phyloP scores from a whole-genome alignment of 2,888 invertebrate species.

The Strigamia transsilvanica region DNA sequence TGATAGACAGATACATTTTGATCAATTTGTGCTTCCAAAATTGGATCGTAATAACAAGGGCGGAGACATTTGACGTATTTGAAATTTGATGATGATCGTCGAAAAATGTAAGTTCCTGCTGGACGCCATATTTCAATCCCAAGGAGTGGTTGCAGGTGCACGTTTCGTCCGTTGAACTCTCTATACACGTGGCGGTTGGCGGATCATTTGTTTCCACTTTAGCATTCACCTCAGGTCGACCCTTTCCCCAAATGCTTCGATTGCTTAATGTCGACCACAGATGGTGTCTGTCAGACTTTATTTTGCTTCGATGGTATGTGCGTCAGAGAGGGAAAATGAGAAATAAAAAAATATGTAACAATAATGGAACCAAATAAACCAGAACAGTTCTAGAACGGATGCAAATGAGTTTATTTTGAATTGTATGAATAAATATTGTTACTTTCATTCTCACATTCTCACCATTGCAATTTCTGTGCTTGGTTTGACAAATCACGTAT shows the following conservation, averaged over 20 bases:
- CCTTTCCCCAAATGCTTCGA: background rate
- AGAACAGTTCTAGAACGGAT: too few relatives aligned
- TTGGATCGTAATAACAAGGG: background rate
- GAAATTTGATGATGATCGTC: background rate
- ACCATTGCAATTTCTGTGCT: too few relatives aligned
- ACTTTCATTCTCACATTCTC: too few relatives aligned
- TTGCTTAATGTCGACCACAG: background rate
- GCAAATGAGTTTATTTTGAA: too few relatives aligned
- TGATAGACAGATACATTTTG: too few relatives aligned
- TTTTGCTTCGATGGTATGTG: background rate
- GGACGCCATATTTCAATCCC: slow-evolving; percentile 15
- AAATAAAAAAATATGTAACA: background rate
- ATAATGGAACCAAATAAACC: too few relatives aligned
- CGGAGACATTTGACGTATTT: background rate
- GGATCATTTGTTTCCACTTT: slow-evolving; percentile 33
- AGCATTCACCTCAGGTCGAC: slow-evolving; percentile 15
- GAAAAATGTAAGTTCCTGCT: background rate
- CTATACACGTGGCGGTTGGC: slow-evolving; percentile 7
- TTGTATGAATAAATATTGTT: too few relatives aligned
- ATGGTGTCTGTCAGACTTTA: slow-evolving; percentile 2
- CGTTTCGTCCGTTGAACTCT: slow-evolving; percentile 35
- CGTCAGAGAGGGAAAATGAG: slow-evolving; percentile 1
- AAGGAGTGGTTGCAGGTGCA: slow-evolving; percentile 1
- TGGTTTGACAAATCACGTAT: too few relatives aligned
- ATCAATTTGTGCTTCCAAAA: background rate